Base-by-base conservation (phyloP, 2,888 invertebrate species). In the Candidula unifasciata region DNA sequence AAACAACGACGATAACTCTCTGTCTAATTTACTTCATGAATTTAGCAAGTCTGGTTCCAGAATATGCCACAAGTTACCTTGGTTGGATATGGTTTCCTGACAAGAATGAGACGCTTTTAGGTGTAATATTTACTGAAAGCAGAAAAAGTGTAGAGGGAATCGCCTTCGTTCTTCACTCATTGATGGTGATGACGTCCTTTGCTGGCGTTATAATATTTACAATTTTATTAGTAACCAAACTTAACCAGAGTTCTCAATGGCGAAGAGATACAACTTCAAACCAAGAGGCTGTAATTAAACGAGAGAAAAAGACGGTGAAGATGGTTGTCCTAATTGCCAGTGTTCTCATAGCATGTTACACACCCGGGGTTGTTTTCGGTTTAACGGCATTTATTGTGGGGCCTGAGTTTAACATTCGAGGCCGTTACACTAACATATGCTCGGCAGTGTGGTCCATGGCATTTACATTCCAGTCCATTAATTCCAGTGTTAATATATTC, bases 41-140 rank as follows among this genome's bases (percentile, higher is more conserved):
- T 18, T 27, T 80, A 33, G 10, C 52, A 13, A 52, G 69, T 8
- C 68, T 69, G 10, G 21, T 80, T 37, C 78, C 78, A n/a, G 78
- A 64, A 10, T 78, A 78, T 64, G 33, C 33, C 21, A 57, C 78
- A 6, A 27, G 35, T 30, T 57, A 33, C 30, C 76, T 76, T 3
- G 76, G n/a, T 30, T 76, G 54, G 30, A 57, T 6, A 16, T 69
- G 13, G 33, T 13, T 57, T 21, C 64, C 78, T 13, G 30, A 35
- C 5, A 73, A 73, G n/a, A 78, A 76, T 5, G 18, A 3, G 27
- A 76, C 76, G 5, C 30, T 76, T 30, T 30, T 76, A 5, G 76
- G 76, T 16, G 6, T 76, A 33, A 18, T 33, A 0, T 77, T 77
- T 77, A 54, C 30, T 1, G 57, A 57, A 30, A 57, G 2, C 37